phyloP scores from a whole-genome alignment of 2,797 vertebrate genomes.

The Triplophysa bombifrons region DNA sequence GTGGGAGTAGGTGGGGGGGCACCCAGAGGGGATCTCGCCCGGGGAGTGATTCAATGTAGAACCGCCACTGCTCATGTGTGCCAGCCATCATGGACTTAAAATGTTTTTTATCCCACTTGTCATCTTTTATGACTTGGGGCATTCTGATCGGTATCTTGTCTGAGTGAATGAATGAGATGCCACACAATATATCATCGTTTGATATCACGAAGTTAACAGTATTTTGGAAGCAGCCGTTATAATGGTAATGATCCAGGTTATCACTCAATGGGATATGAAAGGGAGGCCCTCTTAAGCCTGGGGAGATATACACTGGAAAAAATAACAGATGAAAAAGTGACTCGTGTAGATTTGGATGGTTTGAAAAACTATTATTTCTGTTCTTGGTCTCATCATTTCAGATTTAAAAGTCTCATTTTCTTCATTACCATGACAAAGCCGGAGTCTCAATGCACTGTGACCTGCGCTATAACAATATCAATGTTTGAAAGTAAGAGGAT shows the following conservation, averaged over 20 bases:
- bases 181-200: conserved; percentile 29
- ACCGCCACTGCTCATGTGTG: not conserved
- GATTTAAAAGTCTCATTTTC: conserved; percentile 46
- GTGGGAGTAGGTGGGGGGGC: no score
- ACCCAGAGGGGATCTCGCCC: no score
- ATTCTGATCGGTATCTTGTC: conserved; percentile 20
- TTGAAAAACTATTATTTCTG: conserved; percentile 41
- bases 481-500: conserved; percentile 48
- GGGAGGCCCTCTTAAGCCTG: conserved; percentile 40
- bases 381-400: conserved; percentile 12
- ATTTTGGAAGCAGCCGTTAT: conserved; percentile 29
- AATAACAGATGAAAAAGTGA: conserved; percentile 43
- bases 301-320: conserved; percentile 24
- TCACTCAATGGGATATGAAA: conserved; percentile 45
- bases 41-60: no score
- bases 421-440: conserved; percentile 53
- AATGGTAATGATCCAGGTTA: conserved; percentile 43
- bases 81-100: conserved; percentile 6
- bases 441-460: conserved; percentile 27
- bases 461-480: conserved; percentile 34
- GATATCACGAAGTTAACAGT: conserved; percentile 31
- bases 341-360: conserved; percentile 33
- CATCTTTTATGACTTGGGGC: conserved; percentile 21
- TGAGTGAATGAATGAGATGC: conserved; percentile 18
- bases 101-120: conserved; percentile 2